These are phyloP conservation scores for Phyllotis vaccarum DNA, from an alignment of 2,797 vertebrate genomes.

Conservation along the genomic window DNA sequence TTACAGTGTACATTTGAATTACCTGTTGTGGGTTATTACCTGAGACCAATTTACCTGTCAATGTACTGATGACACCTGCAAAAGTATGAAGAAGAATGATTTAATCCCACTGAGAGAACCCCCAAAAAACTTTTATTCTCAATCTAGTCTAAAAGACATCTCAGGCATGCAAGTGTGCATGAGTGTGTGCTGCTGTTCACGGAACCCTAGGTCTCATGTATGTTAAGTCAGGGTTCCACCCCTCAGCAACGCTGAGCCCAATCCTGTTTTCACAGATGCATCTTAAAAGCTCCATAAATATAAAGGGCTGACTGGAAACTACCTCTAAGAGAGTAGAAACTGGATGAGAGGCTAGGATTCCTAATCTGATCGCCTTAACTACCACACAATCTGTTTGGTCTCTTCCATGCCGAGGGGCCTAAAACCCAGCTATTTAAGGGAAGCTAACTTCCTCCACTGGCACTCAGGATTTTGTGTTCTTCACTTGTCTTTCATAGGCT, in stretches of 20 bases:
- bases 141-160: constrained; percentile 33
- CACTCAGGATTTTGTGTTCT: constrained; percentile 6
- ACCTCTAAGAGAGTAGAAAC: background rate
- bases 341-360: background rate
- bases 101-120: background rate
- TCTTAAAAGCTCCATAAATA: background rate
- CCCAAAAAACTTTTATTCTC: background rate
- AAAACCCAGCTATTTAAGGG: background rate
- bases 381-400: background rate
- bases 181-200: background rate
- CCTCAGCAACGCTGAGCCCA: background rate
- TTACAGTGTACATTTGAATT: background rate
- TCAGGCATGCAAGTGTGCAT: background rate
- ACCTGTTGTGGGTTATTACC: background rate
- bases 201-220: background rate
- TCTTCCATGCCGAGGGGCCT: background rate
- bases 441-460: background rate
- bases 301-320: background rate
- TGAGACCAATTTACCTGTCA: constrained; percentile 10
- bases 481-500: constrained; percentile 38
- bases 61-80: background rate
- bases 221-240: background rate
- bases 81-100: constrained; percentile 20
- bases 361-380: background rate
- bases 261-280: background rate